Conservation (phyloP, 2,797 vertebrate genomes). For the Rhyacichthys aspro region DNA sequence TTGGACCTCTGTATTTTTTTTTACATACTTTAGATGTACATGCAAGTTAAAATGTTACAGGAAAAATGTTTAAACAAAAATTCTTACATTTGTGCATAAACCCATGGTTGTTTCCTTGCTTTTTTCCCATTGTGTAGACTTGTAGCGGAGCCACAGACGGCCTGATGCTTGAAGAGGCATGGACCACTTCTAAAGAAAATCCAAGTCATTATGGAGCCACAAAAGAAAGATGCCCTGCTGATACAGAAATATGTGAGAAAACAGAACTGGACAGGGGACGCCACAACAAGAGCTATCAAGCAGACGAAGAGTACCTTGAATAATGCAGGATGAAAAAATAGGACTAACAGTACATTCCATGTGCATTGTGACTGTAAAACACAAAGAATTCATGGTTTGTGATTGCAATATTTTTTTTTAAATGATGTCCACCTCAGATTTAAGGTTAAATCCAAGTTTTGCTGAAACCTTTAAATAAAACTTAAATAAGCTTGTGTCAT, state of each 20-base stretch:
- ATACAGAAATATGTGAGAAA: not conserved
- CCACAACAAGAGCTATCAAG: slow-evolving; percentile 55
- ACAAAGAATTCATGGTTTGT: too few relatives aligned
- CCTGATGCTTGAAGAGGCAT: slow-evolving; percentile 14
- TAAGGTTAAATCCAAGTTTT: too few relatives aligned
- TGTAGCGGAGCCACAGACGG: slow-evolving; percentile 9
- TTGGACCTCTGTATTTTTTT: too few relatives aligned
- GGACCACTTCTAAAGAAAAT: slow-evolving; percentile 26
- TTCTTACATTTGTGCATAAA: too few relatives aligned
- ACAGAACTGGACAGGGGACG: slow-evolving; percentile 26
- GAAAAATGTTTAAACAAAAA: too few relatives aligned
- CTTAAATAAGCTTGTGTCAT: too few relatives aligned
- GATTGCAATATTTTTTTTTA: too few relatives aligned
- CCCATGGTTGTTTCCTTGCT: not conserved
- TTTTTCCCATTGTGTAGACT: slow-evolving; percentile 36
- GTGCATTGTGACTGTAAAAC: too few relatives aligned
- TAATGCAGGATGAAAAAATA: not conserved
- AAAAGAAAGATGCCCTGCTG: not conserved
- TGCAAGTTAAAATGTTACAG: not conserved
- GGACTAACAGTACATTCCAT: not conserved
- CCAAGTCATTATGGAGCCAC: slow-evolving; percentile 66
- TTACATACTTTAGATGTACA: too few relatives aligned
- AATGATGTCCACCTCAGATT: too few relatives aligned
- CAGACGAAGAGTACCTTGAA: slow-evolving; percentile 28
- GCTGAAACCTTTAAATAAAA: too few relatives aligned